These are phyloP conservation scores for Pseudomyrmex sp. DNA, from an alignment of 1,140 invertebrate genomes.

Conservation along the genomic window DNA sequence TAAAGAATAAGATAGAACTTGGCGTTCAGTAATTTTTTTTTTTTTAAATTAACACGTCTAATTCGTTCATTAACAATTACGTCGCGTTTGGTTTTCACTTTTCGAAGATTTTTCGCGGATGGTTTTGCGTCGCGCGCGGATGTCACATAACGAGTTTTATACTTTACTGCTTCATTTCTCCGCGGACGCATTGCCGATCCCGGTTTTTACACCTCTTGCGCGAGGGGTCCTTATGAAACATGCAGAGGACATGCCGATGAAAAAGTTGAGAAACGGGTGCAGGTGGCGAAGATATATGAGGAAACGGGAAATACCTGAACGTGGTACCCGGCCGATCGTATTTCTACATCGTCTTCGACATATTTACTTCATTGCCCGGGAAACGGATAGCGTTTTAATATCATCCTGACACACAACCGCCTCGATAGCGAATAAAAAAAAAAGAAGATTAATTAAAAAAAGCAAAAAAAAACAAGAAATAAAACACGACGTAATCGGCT, in stretches of 20 bases:
- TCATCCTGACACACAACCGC: slow-evolving; percentile 33
- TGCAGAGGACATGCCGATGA: slow-evolving; percentile 72
- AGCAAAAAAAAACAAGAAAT: not conserved
- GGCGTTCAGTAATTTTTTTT: too few species aligned
- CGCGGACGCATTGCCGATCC: slow-evolving; percentile 60
- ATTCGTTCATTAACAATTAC: not conserved
- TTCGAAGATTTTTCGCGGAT: slow-evolving; percentile 8
- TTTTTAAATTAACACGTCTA: too few species aligned
- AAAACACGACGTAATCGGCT: not conserved
- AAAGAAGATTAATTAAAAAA: not conserved
- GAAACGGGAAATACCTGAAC: slow-evolving; percentile 74
- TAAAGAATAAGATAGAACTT: not conserved
- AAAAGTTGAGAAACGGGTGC: slow-evolving; percentile 75
- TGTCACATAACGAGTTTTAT: slow-evolving; percentile 14
- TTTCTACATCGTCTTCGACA: slow-evolving; percentile 63
- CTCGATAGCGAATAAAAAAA: slow-evolving; percentile 14
- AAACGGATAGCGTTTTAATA: slow-evolving; percentile 66
- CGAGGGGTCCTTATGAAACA: slow-evolving; percentile 73
- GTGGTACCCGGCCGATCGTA: slow-evolving; percentile 69
- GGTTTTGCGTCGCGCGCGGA: not conserved
- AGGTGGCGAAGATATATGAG: slow-evolving; percentile 73
- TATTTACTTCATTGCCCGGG: slow-evolving; percentile 58
- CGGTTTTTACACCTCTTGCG: slow-evolving; percentile 70
- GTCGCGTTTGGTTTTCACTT: not conserved
- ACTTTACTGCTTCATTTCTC: slow-evolving; percentile 69